phyloP scores from a whole-genome alignment of 2,888 invertebrate species.

The Drosophila merina region DNA sequence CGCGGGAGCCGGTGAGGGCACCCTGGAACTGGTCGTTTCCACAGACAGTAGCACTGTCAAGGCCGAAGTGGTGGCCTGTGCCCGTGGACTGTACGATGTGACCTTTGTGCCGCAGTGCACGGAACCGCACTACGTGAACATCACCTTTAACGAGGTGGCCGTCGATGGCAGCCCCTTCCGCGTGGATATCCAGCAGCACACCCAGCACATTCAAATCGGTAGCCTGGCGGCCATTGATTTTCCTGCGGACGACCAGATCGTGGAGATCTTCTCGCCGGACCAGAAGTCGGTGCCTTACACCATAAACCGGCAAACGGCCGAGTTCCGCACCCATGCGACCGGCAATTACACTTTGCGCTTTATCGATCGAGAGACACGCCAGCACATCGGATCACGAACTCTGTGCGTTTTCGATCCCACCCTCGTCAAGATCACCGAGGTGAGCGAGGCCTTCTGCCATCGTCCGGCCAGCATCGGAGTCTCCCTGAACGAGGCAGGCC shows the following conservation, averaged over 20 bases:
- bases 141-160: conserved; percentile 96
- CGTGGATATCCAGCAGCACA: conserved; percentile 89
- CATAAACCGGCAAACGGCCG: conserved; percentile 87
- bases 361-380: conserved; percentile 86
- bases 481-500: conserved; percentile 91
- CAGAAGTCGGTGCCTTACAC: conserved; percentile 87
- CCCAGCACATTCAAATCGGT: conserved; percentile 89
- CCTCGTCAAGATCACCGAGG: conserved; percentile 89
- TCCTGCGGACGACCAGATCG: conserved; percentile 86
- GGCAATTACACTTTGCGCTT: conserved; percentile 90
- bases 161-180: conserved; percentile 96
- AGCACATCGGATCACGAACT: conserved; percentile 87
- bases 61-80: conserved; percentile 94
- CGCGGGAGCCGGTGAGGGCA: conserved; percentile 97
- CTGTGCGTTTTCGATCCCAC: conserved; percentile 92
- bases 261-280: conserved; percentile 88
- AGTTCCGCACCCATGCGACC: conserved; percentile 90
- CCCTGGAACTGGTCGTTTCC: conserved; percentile 95
- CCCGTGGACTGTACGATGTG: conserved; percentile 95
- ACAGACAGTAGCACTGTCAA: conserved; percentile 95
- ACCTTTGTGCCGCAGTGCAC: conserved; percentile 96
- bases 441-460: conserved; percentile 91
- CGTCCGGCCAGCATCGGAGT: conserved; percentile 92
- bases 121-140: conserved; percentile 95
- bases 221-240: conserved; percentile 87